Conservation (phyloP, 92 coral and sea anemone genomes). For the Parazoanthus atlanticus region DNA sequence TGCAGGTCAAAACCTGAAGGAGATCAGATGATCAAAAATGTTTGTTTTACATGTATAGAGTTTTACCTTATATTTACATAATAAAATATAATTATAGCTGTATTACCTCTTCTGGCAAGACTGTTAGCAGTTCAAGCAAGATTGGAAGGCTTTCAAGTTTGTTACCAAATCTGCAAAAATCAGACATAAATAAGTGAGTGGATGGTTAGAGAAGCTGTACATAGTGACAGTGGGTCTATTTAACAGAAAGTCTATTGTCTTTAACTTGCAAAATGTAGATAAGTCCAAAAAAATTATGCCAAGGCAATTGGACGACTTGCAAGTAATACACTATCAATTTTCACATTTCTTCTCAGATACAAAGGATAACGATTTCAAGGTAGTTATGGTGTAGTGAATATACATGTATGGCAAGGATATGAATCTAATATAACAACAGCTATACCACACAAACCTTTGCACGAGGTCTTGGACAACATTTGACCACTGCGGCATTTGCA, state of each 20-base stretch:
- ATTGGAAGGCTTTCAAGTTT: slow-evolving; percentile 78
- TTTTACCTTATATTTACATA: too few relatives aligned
- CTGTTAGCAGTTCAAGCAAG: slow-evolving; percentile 84
- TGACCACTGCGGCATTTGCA: slow-evolving; percentile 99
- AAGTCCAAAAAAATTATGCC: neutral
- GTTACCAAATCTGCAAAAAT: slow-evolving; percentile 73
- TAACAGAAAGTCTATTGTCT: too few relatives aligned
- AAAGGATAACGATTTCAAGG: too few relatives aligned
- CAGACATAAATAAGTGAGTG: neutral
- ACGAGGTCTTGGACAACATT: slow-evolving; percentile 80
- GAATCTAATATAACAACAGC: too few relatives aligned
- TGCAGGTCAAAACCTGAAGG: too few relatives aligned
- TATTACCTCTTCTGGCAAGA: slow-evolving; percentile 94
- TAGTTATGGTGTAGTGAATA: neutral
- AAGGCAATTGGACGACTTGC: neutral
- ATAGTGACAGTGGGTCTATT: too few relatives aligned
- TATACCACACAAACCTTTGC: slow-evolving; percentile 65
- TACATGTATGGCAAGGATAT: neutral
- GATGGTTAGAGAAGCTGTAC: neutral
- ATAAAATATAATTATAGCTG: too few relatives aligned
- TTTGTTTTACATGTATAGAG: too few relatives aligned
- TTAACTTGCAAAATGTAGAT: neutral
- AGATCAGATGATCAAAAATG: too few relatives aligned
- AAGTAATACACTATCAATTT: neutral
- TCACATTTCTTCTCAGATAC: too few relatives aligned